phyloP scores from a whole-genome alignment of 2,888 invertebrate species.

The Drosophila cracens region DNA sequence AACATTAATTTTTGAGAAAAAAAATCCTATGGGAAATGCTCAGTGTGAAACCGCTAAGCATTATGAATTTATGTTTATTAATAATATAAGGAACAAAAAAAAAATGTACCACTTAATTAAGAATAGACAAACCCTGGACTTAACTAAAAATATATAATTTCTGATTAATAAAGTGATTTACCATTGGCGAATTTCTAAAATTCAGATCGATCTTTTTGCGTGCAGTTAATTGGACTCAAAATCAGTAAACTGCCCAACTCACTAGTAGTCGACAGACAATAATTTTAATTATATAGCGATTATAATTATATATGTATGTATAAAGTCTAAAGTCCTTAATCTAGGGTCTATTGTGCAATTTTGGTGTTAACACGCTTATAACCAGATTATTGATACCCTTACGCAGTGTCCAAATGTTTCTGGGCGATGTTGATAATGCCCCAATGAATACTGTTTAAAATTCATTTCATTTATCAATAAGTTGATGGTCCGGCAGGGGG shows the following conservation, averaged over 20 bases:
- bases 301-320: neutral
- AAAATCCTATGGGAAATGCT: neutral
- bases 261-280: neutral
- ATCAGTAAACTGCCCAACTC: neutral
- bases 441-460: slow-evolving; percentile 73
- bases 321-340: neutral
- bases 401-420: slow-evolving; percentile 19
- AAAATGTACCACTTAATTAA: neutral
- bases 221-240: neutral
- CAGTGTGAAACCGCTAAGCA: neutral
- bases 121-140: neutral
- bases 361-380: slow-evolving; percentile 15
- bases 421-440: slow-evolving; percentile 55
- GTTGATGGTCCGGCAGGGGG: slow-evolving; percentile 28
- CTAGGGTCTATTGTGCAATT: neutral
- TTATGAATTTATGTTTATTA: neutral
- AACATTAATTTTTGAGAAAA: neutral
- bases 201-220: neutral
- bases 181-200: too few relatives aligned
- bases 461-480: slow-evolving; percentile 77
- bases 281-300: neutral
- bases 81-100: neutral
- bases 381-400: slow-evolving; percentile 16
- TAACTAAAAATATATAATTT: neutral
- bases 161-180: neutral